These are phyloP conservation scores for Empidonax alnorum DNA, from an alignment of 2,113 vertebrate genomes.

Conservation along the genomic window DNA sequence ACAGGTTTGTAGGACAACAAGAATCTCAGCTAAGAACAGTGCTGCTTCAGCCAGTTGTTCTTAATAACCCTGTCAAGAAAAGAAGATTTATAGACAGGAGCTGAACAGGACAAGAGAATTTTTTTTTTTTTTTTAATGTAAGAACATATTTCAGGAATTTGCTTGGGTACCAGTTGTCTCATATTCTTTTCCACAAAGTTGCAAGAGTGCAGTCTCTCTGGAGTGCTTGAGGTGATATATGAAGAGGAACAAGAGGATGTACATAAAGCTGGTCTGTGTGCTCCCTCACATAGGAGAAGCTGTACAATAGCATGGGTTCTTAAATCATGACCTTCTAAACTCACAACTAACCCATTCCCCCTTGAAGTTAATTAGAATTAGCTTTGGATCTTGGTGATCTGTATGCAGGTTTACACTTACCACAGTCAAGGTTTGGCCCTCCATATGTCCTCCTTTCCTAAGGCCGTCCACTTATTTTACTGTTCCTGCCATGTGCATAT, in stretches of 20 bases:
- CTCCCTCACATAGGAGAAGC: background rate
- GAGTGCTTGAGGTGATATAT: background rate
- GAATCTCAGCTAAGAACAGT: constrained; percentile 23
- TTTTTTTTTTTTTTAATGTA: background rate
- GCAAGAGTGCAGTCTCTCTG: background rate
- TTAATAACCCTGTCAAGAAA: constrained; percentile 32
- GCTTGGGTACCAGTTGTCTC: background rate
- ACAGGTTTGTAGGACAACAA: constrained; percentile 20
- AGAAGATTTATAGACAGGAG: constrained; percentile 8
- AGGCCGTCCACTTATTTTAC: background rate
- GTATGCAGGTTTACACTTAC: background rate
- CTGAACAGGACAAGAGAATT: background rate
- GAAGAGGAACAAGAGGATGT: background rate
- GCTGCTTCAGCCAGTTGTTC: constrained; percentile 45
- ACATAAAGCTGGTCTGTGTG: background rate
- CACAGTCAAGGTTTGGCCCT: background rate
- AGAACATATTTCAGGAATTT: background rate
- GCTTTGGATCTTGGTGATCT: background rate
- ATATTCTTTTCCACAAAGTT: background rate
- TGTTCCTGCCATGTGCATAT: background rate
- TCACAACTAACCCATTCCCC: background rate
- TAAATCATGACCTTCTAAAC: background rate
- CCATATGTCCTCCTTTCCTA: background rate
- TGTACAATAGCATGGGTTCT: background rate
- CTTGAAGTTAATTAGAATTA: background rate